A percentile compares a stretch with the other conserved stretches of the same genome.
These are phyloP conservation scores for Sycophaga agraensis DNA, from an alignment of 1,140 invertebrate species.

Conservation along the genomic window DNA sequence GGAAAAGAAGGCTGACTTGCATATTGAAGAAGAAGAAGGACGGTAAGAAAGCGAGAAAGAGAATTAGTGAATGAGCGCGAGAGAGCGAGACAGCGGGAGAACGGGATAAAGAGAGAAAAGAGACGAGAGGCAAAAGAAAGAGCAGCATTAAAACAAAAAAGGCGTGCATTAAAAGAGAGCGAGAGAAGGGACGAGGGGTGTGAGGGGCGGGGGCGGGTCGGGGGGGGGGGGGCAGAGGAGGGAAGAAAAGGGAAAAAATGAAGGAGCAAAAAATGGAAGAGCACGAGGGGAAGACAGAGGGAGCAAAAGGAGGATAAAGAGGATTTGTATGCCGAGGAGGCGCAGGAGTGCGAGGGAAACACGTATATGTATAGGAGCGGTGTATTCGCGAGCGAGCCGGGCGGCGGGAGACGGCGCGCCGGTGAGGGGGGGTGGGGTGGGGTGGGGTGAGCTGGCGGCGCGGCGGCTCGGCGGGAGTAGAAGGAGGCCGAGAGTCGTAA, in stretches of 20 bases:
- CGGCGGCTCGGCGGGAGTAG: neutral
- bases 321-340: slow-evolving; percentile 1
- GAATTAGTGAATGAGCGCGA: slow-evolving; percentile 19
- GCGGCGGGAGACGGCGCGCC: neutral
- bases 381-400: too few relatives aligned
- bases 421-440: neutral
- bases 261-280: slow-evolving; percentile 12
- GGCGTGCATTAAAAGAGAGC: slow-evolving; percentile 3
- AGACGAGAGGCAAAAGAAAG: too few relatives aligned
- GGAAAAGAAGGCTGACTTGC: slow-evolving; percentile 7
- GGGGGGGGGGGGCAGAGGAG: too few relatives aligned
- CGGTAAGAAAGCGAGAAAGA: slow-evolving; percentile 23
- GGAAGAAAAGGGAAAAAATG: slow-evolving; percentile 2
- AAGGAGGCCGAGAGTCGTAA: slow-evolving; percentile 7
- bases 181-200: neutral
- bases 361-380: too few relatives aligned
- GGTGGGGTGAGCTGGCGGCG: neutral
- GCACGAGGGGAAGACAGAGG: slow-evolving; percentile 3
- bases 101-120: slow-evolving; percentile 5
- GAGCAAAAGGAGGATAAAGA: slow-evolving; percentile 17
- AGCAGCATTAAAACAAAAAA: slow-evolving; percentile 3
- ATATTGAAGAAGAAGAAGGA: slow-evolving; percentile 9
- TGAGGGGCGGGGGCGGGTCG: neutral
- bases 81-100: slow-evolving; percentile 2
- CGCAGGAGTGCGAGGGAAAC: neutral